Percentiles rank a stretch among this genome's conserved stretches.
phyloP scores from a whole-genome alignment of 2,113 vertebrate genomes.

The Leuciscus idus region DNA sequence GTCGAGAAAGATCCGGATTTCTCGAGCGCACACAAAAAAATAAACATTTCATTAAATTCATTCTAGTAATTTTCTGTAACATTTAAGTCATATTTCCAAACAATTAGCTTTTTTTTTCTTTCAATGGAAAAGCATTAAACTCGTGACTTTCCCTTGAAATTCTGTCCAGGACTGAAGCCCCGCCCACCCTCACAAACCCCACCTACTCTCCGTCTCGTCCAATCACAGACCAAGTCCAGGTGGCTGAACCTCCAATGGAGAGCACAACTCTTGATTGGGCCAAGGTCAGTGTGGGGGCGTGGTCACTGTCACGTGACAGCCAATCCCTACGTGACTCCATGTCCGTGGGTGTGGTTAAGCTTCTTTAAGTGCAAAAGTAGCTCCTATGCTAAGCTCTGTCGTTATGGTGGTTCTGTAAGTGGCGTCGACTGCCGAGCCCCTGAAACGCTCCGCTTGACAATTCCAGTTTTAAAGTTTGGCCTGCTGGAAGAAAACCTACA shows the following conservation, averaged over 20 bases:
- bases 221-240: constrained; percentile 34
- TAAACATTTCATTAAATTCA: constrained; percentile 22
- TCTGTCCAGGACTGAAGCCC: constrained; percentile 27
- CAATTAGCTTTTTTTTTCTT: not conserved
- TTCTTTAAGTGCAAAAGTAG: constrained; percentile 73
- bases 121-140: constrained; percentile 3
- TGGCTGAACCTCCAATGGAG: constrained; percentile 43
- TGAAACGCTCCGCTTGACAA: constrained; percentile 28
- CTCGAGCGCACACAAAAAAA: constrained; percentile 19
- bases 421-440: constrained; percentile 50
- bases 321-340: constrained; percentile 23
- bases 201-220: constrained; percentile 42
- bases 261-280: constrained; percentile 60
- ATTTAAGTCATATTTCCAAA: constrained; percentile 41
- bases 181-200: constrained; percentile 35
- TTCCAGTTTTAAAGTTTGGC: constrained; percentile 85
- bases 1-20: constrained; percentile 39
- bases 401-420: constrained; percentile 48
- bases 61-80: constrained; percentile 9
- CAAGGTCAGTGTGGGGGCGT: constrained; percentile 25
- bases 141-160: not conserved
- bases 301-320: constrained; percentile 19
- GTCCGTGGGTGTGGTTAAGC: constrained; percentile 54
- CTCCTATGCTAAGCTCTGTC: constrained; percentile 67
- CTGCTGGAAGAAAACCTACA: constrained; percentile 94